These are phyloP conservation scores for Drosophila peninsularis DNA, from an alignment of 2,888 invertebrate genomes.

Conservation along the genomic window DNA sequence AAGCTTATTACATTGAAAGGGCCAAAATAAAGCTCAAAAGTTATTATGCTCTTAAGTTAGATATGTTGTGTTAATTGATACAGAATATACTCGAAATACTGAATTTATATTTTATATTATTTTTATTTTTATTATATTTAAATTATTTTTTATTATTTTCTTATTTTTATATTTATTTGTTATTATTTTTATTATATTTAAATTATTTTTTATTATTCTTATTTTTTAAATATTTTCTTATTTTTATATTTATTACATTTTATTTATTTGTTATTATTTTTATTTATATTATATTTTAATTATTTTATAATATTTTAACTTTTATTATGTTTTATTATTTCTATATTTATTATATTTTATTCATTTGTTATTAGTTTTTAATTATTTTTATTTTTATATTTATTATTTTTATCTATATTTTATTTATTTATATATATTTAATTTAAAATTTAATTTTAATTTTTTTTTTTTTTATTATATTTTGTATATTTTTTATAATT, in stretches of 20 bases:
- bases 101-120: too few relatives aligned
- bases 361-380: neutral
- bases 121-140: too few relatives aligned
- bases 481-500: too few relatives aligned
- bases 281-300: neutral
- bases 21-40: conserved; percentile 5
- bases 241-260: neutral
- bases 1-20: conserved; percentile 44
- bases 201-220: neutral
- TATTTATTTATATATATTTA: neutral
- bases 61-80: neutral
- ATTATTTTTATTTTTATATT: neutral
- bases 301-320: neutral
- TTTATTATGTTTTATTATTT: neutral
- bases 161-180: neutral
- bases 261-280: neutral
- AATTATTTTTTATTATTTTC: neutral
- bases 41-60: conserved; percentile 6
- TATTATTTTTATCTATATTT: neutral
- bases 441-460: neutral
- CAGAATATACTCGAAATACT: too few relatives aligned
- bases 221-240: neutral
- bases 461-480: neutral
- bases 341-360: neutral
- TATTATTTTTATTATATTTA: neutral